phyloP scores from a whole-genome alignment of 2,888 invertebrate genomes.

The Platynereis dumerilii region DNA sequence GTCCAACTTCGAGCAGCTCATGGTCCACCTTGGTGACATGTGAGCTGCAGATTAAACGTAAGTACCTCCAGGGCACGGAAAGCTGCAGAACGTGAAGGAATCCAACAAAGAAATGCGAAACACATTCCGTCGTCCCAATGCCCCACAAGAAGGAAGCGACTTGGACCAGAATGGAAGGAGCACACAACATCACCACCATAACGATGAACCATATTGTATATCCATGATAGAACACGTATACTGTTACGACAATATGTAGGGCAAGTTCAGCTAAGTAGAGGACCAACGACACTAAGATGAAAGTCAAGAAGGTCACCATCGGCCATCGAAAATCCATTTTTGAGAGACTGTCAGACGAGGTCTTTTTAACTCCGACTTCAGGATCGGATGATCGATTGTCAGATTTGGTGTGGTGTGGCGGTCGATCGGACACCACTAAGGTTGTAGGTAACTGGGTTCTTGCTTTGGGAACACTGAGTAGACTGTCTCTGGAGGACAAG shows the following conservation, averaged over 20 bases:
- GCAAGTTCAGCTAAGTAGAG: constrained; percentile 44
- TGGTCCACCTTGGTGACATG: constrained; percentile 82
- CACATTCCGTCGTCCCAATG: not conserved
- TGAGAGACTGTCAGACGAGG: not conserved
- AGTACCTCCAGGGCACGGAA: constrained; percentile 72
- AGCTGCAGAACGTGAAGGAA: constrained; percentile 63
- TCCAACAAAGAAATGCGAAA: constrained; percentile 70
- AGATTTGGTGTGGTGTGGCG: too few species aligned
- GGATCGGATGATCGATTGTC: too few species aligned
- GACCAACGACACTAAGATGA: constrained; percentile 42
- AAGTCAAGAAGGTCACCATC: constrained; percentile 40
- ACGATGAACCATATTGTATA: constrained; percentile 70
- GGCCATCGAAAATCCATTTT: constrained; percentile 3
- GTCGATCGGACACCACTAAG: too few species aligned
- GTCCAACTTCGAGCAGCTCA: constrained; percentile 75
- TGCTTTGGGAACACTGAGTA: too few species aligned
- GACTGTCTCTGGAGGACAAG: too few species aligned
- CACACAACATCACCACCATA: constrained; percentile 73
- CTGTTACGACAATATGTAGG: constrained; percentile 35
- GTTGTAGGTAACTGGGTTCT: too few species aligned
- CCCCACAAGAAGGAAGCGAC: constrained; percentile 65
- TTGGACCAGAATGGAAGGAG: constrained; percentile 75
- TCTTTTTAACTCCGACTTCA: too few species aligned
- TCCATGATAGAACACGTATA: constrained; percentile 68
- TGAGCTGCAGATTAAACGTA: constrained; percentile 82